A percentile compares a stretch with the other conserved stretches of the same genome.
Conservation (phyloP, 2,113 vertebrate species). For the human (Homo sapiens) region GRCh38 chr3:132438501-132439000, state of each 20-base stretch:
- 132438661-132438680: background rate
- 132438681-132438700: background rate
- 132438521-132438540: background rate
- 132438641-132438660: background rate
- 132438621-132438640: background rate
- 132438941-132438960: conserved; percentile 41
- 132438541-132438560: background rate
- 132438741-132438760: background rate
- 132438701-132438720: background rate
- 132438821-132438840: background rate
- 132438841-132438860: background rate
- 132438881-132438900: background rate
- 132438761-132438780: background rate
- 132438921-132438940: conserved; percentile 28
- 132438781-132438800: background rate
- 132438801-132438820: background rate
- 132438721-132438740: background rate
- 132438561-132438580: background rate
- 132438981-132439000: conserved; percentile 49
- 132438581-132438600: background rate
- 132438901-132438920: conserved; percentile 39
- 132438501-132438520: background rate
- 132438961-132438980: conserved; percentile 43
- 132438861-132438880: background rate
- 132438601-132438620: background rate